Base-by-base conservation (phyloP, 2,113 vertebrate species). In the Phylloscopus trochilus region DNA sequence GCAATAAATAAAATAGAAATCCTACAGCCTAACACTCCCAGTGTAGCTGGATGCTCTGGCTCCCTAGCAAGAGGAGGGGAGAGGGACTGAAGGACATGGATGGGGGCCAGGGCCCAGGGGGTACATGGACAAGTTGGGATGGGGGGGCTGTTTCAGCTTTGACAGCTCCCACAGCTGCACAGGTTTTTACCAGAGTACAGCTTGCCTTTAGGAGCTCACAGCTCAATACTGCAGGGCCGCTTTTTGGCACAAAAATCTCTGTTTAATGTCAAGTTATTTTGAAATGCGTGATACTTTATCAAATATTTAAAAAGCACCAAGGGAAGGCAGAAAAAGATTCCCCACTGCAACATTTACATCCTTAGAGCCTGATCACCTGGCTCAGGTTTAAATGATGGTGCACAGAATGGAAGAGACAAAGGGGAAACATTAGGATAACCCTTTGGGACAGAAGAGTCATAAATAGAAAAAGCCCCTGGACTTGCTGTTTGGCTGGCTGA, bases 221-320 rank as follows among this genome's bases (percentile, higher is more conserved):
- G 62, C 73, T 91, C 80, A 94, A 90, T 67, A 80, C 39, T 74
- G n/a, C n/a, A 59, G 81, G 62, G 87, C 59, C 55, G 46, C 22
- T 43, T 92, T 93, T 92, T 89, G 74, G 84, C 94, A 95, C 91
- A 90, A 79, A 47, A 51, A 73, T 51, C 37, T 85, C 80, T 74
- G 46, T 43, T 93, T 39, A 59, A 87, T 4, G 26, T 78, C 33
- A 89, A 70, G 39, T 64, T 8, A 72, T 77, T 89, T 53, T 83
- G 69, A 95, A 88, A 85, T 62, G 11, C 4, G 17, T 69, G 46
- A 83, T 60, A 56, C 15, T 88, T 85, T 49, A 88, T 62, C n/a
- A 76, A 66, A 24, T 94, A 80, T 79, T 90, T 86, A 10, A 77
- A 83, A 93, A 96, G 75, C 88, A 87, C 66, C 63, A 80, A 64